Percentiles rank a stretch among this genome's conserved stretches.
These are phyloP conservation scores for Macrochelys suwanniensis DNA, from an alignment of 2,797 vertebrate genomes.

Conservation along the genomic window DNA sequence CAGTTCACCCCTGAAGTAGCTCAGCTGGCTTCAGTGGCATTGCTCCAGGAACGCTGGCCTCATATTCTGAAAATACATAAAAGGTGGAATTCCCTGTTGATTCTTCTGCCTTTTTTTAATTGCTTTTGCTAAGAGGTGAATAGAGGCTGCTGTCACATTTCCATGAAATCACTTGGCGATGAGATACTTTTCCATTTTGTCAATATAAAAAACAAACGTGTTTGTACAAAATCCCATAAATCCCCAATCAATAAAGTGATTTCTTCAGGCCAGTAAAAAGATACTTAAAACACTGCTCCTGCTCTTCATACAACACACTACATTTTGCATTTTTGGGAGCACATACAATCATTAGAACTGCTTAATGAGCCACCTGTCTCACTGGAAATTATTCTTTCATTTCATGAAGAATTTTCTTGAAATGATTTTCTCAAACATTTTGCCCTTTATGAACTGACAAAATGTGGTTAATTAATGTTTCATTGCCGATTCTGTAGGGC, in stretches of 20 bases:
- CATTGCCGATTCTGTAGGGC: constrained; percentile 27
- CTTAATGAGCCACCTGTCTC: constrained; percentile 2
- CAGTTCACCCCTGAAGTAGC: neutral
- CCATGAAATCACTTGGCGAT: constrained; percentile 6
- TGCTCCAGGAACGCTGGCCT: neutral
- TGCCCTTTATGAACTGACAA: constrained; percentile 49
- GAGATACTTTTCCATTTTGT: constrained; percentile 19
- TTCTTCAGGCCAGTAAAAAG: constrained; percentile 21
- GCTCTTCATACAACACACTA: neutral
- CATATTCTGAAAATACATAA: neutral
- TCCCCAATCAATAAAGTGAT: neutral
- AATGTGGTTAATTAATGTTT: constrained; percentile 37
- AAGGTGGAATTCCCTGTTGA: neutral
- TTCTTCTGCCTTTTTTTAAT: neutral
- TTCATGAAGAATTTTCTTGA: constrained; percentile 26
- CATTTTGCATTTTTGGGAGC: neutral
- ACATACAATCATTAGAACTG: constrained; percentile 8
- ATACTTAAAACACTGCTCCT: neutral
- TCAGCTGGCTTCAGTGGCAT: neutral
- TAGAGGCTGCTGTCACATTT: constrained; percentile 6
- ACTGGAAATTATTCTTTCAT: constrained; percentile 27
- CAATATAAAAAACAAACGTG: neutral
- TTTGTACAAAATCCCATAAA: constrained; percentile 12
- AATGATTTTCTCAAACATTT: constrained; percentile 39
- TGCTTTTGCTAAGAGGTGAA: constrained; percentile 15